These are phyloP conservation scores for Archaeoteleia sp. DNA, from an alignment of 2,888 invertebrate genomes.

Conservation along the genomic window DNA sequence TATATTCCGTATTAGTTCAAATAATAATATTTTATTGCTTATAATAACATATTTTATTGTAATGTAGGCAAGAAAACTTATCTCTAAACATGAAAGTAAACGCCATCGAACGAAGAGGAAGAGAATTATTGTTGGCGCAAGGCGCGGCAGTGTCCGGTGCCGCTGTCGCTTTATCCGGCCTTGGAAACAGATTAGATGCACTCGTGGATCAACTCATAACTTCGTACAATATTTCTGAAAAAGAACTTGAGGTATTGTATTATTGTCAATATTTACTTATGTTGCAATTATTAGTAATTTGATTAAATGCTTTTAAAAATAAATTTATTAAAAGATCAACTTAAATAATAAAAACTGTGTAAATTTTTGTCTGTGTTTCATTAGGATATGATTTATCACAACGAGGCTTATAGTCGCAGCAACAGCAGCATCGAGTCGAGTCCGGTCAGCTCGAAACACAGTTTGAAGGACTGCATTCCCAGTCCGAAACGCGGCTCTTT, in stretches of 20 bases:
- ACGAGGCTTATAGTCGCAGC: conserved; percentile 84
- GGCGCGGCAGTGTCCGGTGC: conserved; percentile 83
- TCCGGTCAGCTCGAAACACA: conserved; percentile 75
- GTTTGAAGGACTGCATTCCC: conserved; percentile 73
- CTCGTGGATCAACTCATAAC: conserved; percentile 83
- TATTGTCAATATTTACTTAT: conserved; percentile 12
- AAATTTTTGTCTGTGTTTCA: conserved; percentile 10
- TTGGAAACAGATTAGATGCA: conserved; percentile 82
- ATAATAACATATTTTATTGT: too few relatives aligned
- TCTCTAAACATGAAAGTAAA: conserved; percentile 81
- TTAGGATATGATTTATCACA: conserved; percentile 86
- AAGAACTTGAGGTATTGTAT: conserved; percentile 81
- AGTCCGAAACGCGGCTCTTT: conserved; percentile 82
- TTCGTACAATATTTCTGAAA: conserved; percentile 85
- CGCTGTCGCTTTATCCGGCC: conserved; percentile 81
- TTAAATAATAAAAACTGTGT: background rate
- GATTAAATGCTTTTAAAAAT: conserved; percentile 3
- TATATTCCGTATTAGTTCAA: too few relatives aligned
- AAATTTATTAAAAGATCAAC: too few relatives aligned
- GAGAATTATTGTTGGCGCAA: conserved; percentile 81
- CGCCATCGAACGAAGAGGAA: conserved; percentile 79
- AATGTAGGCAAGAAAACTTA: conserved; percentile 81
- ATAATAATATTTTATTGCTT: too few relatives aligned
- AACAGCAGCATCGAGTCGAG: conserved; percentile 83
- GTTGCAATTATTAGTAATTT: background rate